Evolutionary conservation across 2,888 invertebrate genomes (phyloP).

Genomic region (Gastracanthus pulcherrimus): DNA sequence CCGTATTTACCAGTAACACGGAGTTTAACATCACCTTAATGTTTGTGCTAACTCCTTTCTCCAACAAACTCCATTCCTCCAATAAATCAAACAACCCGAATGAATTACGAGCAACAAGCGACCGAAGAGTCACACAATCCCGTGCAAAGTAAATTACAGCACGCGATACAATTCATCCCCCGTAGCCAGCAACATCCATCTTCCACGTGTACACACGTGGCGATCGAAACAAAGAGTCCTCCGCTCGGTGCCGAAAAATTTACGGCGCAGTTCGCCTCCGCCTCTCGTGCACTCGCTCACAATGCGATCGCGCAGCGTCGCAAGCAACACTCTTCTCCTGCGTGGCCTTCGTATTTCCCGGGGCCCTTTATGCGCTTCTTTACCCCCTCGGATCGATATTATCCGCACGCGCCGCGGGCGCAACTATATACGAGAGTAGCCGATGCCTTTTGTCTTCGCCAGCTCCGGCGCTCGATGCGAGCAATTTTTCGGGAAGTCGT

Average conservation of each 20-base stretch:
- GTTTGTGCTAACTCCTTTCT: too few relatives aligned
- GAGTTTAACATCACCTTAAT: too few relatives aligned
- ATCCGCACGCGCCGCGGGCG: neutral
- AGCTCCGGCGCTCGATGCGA: too few relatives aligned
- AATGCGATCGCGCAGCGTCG: neutral
- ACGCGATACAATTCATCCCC: too few relatives aligned
- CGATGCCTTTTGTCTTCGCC: slow-evolving; percentile 32
- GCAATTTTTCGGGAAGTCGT: too few relatives aligned
- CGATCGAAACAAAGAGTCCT: too few relatives aligned
- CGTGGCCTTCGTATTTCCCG: neutral
- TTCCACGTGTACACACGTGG: neutral
- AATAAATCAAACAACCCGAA: too few relatives aligned
- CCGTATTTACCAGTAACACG: too few relatives aligned
- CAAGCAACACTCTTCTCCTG: neutral
- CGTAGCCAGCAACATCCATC: neutral
- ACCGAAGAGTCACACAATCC: neutral
- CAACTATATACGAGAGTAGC: too few relatives aligned
- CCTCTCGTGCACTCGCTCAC: neutral
- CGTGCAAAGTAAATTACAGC: too few relatives aligned
- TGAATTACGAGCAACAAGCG: neutral
- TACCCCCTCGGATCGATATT: slow-evolving; percentile 13
- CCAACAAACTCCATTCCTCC: too few relatives aligned
- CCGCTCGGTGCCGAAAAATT: slow-evolving; percentile 37
- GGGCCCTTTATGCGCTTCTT: neutral
- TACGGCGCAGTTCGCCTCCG: slow-evolving; percentile 22